phyloP scores from a whole-genome alignment of 2,888 invertebrate species.

The Camptogramma bilineatum region DNA sequence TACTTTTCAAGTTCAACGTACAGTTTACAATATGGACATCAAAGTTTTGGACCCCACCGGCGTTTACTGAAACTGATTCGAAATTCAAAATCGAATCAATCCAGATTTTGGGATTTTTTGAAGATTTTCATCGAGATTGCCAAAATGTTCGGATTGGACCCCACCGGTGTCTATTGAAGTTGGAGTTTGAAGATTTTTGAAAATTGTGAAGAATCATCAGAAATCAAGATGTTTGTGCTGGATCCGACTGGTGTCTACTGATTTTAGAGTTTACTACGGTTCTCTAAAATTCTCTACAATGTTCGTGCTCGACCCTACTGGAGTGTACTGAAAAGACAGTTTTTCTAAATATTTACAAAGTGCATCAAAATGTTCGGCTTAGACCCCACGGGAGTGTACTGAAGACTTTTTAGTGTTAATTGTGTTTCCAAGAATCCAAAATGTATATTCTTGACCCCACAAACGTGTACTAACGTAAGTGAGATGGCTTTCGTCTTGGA shows the following conservation, averaged over 20 bases:
- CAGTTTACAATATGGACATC: slow-evolving; percentile 71
- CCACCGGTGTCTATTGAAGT: slow-evolving; percentile 75
- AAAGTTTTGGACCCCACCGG: slow-evolving; percentile 82
- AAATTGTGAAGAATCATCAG: slow-evolving; percentile 29
- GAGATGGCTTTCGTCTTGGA: slow-evolving; percentile 70
- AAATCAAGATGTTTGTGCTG: slow-evolving; percentile 70
- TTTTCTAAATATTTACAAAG: slow-evolving; percentile 49
- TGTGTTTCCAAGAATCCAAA: slow-evolving; percentile 45
- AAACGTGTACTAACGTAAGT: slow-evolving; percentile 63
- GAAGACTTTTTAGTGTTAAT: slow-evolving; percentile 57
- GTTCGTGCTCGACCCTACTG: slow-evolving; percentile 78
- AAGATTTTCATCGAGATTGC: slow-evolving; percentile 41
- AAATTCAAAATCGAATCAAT: slow-evolving; percentile 34
- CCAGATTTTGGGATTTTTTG: slow-evolving; percentile 40
- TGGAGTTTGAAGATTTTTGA: slow-evolving; percentile 34
- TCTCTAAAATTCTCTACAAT: slow-evolving; percentile 58
- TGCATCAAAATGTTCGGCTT: slow-evolving; percentile 64
- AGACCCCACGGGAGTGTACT: slow-evolving; percentile 67
- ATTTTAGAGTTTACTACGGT: slow-evolving; percentile 41
- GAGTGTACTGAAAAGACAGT: slow-evolving; percentile 69
- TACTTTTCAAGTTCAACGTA: slow-evolving; percentile 64
- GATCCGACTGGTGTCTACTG: slow-evolving; percentile 75
- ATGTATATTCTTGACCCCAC: slow-evolving; percentile 64
- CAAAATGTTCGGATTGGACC: slow-evolving; percentile 73
- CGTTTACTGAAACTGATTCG: slow-evolving; percentile 67